Evolutionary conservation across 2,113 vertebrate genomes (phyloP), one percentile per base, ranked within the genome.

Genomic region (Osmerus mordax): DNA sequence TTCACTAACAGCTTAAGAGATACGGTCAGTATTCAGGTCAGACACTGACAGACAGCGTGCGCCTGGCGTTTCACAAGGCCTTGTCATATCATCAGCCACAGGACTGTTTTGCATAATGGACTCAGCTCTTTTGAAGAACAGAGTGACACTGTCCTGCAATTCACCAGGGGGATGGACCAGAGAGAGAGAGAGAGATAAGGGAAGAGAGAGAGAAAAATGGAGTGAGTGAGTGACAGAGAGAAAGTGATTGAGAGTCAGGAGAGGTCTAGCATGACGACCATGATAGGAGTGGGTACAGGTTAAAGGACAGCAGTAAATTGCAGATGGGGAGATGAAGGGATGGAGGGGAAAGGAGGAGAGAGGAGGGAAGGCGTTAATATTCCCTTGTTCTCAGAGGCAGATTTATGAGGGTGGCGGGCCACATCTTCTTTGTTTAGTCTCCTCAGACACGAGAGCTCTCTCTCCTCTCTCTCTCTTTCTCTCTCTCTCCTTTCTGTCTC

Each of bases 51-150:
- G 65, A 19, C 47, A 25, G 21, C 60, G 9, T n/a, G 54, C 8
- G 21, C 21, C 21, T n/a, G n/a, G 1, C 15, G 28, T n/a, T 19
- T n/a, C 63, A 65, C 63, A 65, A 65, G 15, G 18, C 47, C 56
- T 56, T 29, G 56, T 72, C 72, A 47, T 59, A 63, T 69, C 68
- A 52, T 36, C 21, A 21, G 61, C 56, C 52, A 77, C 28, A 29
- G 29, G 52, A 54, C 59, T 68, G 23, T 65, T 82, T 71, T 74
- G 58, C 74, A 79, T 82, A 82, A 82, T 72, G 54, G 59, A 71
- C 67, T 62, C 69, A 18, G 67, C 65, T 65, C 52, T 59, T 36
- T 18, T 41, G 18, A 32, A 65, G 68, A 66, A 36, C 8, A 51
- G 52, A 65, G 55, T 23, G 25, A 36, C 25, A 60, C 60, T 12